Percentiles rank a stretch among this genome's conserved stretches.
Conservation (phyloP, 2,888 invertebrate genomes). For the Acheta domesticus region DNA sequence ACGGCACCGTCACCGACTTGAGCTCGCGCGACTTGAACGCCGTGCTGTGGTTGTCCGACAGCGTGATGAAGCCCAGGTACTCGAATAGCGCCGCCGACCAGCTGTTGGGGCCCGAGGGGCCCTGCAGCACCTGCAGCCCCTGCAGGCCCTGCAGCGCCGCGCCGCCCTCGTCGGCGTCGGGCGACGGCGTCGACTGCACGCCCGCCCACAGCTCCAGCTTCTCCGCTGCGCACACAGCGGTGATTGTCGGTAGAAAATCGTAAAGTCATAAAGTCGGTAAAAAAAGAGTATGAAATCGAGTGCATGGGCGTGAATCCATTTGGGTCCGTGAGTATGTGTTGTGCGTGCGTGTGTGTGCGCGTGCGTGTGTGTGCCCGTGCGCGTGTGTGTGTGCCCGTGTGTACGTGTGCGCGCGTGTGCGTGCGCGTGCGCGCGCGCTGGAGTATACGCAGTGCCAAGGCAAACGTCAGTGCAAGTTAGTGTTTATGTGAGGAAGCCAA, state of each 20-base stretch:
- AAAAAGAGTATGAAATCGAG: no score
- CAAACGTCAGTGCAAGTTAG: neutral
- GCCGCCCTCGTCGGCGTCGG: slow-evolving; percentile 33
- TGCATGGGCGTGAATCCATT: no score
- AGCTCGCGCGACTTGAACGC: slow-evolving; percentile 77
- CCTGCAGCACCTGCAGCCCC: slow-evolving; percentile 49
- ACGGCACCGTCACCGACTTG: slow-evolving; percentile 77
- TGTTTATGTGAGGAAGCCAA: no score
- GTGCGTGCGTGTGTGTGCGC: no score
- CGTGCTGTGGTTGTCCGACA: slow-evolving; percentile 75
- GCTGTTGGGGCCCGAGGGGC: slow-evolving; percentile 30
- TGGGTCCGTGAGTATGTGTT: no score
- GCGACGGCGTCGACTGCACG: slow-evolving; percentile 44
- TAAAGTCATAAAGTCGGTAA: no score
- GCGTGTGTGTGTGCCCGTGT: no score
- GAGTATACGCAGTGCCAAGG: no score
- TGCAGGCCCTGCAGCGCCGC: neutral
- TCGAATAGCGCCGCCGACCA: slow-evolving; percentile 56
- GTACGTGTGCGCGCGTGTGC: no score
- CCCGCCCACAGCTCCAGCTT: slow-evolving; percentile 69
- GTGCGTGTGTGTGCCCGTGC: no score
- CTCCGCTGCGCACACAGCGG: slow-evolving; percentile 54
- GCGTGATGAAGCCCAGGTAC: slow-evolving; percentile 69
- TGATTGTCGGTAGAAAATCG: no score
- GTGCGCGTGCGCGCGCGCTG: no score